Evolutionary conservation across 2,113 vertebrate genomes (phyloP).

Genomic region (Hyaena hyaena): DNA sequence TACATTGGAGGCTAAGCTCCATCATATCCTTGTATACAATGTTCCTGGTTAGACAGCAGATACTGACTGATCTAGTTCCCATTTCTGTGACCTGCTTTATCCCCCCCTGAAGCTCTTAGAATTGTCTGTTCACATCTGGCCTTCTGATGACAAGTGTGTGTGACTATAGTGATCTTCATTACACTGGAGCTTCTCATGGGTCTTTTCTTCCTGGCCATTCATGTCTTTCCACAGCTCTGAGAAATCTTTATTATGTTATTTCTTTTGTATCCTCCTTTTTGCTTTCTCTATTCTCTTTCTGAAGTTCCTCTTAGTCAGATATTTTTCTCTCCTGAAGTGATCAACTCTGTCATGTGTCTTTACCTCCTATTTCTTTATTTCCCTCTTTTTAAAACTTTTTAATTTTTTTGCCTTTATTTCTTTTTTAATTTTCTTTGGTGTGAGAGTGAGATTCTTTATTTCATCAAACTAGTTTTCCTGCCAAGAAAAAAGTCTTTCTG

Average conservation of each 20-base stretch:
- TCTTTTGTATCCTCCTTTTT: not conserved
- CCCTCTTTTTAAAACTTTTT: not conserved
- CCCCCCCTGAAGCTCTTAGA: not conserved
- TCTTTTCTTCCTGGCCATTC: not conserved
- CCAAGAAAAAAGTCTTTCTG: not conserved
- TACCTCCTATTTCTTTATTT: not conserved
- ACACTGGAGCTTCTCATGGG: accelerated
- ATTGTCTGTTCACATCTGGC: not conserved
- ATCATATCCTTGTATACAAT: not conserved
- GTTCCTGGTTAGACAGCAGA: not conserved
- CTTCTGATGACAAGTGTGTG: not conserved
- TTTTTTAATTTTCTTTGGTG: not conserved
- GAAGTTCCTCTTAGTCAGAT: not conserved
- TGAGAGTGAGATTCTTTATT: not conserved
- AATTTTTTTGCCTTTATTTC: not conserved
- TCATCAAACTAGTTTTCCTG: constrained; percentile 5
- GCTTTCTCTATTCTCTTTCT: not conserved
- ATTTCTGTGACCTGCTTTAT: not conserved
- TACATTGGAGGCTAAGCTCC: not conserved
- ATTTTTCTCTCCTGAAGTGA: not conserved
- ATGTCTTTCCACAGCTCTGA: not conserved
- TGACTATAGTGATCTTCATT: not conserved
- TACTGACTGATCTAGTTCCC: not conserved
- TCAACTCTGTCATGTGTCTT: not conserved
- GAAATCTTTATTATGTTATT: not conserved